Evolutionary conservation across 1,140 invertebrate species (phyloP).

Genomic region (Reticulitermes speratus): DNA sequence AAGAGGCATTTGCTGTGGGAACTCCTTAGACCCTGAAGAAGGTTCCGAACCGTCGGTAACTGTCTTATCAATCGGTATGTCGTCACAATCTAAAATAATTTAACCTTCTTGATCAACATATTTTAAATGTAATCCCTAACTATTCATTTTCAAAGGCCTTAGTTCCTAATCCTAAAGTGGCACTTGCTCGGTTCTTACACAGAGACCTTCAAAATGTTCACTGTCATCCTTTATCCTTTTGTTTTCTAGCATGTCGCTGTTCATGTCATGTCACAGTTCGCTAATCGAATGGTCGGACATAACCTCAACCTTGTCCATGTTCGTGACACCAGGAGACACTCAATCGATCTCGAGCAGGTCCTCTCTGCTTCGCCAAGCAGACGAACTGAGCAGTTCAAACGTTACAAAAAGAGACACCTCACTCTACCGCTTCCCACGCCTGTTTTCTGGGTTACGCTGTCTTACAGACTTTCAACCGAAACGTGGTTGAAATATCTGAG

Average conservation of each 20-base stretch:
- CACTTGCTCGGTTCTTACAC: background rate
- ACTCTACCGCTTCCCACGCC: background rate
- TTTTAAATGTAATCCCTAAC: too few species aligned
- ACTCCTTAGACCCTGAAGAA: too few species aligned
- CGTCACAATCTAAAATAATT: too few species aligned
- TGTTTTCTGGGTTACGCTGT: background rate
- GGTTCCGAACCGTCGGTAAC: too few species aligned
- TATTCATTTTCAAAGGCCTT: too few species aligned
- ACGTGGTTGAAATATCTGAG: background rate
- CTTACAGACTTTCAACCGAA: background rate
- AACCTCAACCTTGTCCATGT: background rate
- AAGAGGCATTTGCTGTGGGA: too few species aligned
- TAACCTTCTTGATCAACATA: too few species aligned
- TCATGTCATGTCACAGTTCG: conserved; percentile 14
- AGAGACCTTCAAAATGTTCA: background rate
- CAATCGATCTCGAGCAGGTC: background rate
- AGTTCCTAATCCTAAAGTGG: background rate
- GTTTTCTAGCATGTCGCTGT: background rate
- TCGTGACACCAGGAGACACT: conserved; percentile 2
- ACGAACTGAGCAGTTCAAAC: too few species aligned
- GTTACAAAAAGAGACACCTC: background rate
- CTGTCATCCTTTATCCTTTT: conserved; percentile 3
- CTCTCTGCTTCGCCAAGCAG: background rate
- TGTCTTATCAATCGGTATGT: too few species aligned
- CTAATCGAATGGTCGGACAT: background rate